phyloP scores from a whole-genome alignment of 2,113 vertebrate genomes.

The Stictonetta naevosa region DNA sequence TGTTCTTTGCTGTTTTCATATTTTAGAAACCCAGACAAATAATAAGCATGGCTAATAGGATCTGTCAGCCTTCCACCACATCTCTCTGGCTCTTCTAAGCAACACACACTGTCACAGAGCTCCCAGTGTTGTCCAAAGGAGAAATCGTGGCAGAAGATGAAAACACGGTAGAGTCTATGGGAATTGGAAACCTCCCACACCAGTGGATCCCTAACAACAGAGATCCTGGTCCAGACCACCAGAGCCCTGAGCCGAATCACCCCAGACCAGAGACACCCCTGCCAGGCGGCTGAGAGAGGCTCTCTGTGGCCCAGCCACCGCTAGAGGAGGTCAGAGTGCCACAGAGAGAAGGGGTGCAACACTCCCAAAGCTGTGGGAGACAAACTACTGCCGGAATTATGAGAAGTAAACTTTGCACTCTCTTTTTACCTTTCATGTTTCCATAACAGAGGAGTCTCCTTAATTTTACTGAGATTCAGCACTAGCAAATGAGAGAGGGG shows the following conservation, averaged over 20 bases:
- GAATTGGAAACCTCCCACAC: rapidly evolving
- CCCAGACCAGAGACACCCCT: not conserved
- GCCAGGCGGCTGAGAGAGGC: not conserved
- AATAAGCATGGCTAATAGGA: not conserved
- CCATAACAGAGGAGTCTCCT: not conserved
- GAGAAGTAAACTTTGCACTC: not conserved
- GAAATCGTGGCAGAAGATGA: not conserved
- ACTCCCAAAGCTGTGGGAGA: not conserved
- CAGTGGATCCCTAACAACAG: not conserved
- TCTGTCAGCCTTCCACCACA: not conserved
- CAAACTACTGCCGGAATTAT: not conserved
- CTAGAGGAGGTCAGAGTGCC: slow-evolving; percentile 68
- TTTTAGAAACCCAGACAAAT: not conserved
- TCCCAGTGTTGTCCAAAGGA: not conserved
- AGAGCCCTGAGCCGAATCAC: not conserved
- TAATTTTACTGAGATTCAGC: not conserved
- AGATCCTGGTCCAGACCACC: not conserved
- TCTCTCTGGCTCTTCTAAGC: not conserved
- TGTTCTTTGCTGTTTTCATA: not conserved
- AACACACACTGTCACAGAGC: not conserved
- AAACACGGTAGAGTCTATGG: not conserved
- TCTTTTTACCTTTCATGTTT: not conserved
- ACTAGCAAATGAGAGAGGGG: not conserved
- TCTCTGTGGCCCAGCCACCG: not conserved
- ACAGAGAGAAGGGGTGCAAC: not conserved